phyloP scores from a whole-genome alignment of 2,113 vertebrate species.

The Cynoglossus semilaevis region DNA sequence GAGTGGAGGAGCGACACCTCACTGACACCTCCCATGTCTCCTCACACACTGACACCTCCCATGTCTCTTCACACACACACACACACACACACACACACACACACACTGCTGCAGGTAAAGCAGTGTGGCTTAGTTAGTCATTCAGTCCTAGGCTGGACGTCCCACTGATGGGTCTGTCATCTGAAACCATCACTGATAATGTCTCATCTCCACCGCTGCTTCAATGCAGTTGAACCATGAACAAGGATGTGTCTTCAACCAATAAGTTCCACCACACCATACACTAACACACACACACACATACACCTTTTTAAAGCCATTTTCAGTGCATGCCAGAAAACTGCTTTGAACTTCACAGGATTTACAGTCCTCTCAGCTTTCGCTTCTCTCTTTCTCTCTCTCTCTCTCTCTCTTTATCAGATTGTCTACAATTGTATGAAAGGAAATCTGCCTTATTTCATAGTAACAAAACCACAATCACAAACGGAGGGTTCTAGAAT shows the following conservation, averaged over 20 bases:
- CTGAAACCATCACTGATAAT: conserved; percentile 34
- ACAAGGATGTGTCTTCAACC: conserved; percentile 59
- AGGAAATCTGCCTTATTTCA: conserved; percentile 78
- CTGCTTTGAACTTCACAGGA: conserved; percentile 62
- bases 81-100: neutral
- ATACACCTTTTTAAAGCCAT: conserved; percentile 34
- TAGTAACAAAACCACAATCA: conserved; percentile 56
- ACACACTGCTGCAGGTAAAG: conserved; percentile 26
- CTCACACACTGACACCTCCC: conserved; percentile 37
- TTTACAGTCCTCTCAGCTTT: conserved; percentile 50
- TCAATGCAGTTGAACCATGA: conserved; percentile 35
- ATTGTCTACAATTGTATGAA: conserved; percentile 66
- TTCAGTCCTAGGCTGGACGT: conserved; percentile 18
- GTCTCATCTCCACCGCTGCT: conserved; percentile 42
- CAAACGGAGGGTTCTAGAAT: conserved; percentile 46
- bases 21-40: no score
- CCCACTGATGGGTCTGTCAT: conserved; percentile 32
- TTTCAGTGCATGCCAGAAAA: conserved; percentile 72
- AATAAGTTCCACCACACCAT: conserved; percentile 35
- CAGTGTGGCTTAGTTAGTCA: conserved; percentile 26
- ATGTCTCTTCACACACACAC: conserved; percentile 38
- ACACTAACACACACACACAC: no score
- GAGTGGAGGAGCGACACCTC: no score
- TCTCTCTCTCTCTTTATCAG: conserved; percentile 69
- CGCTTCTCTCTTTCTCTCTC: conserved; percentile 59